Percentiles rank a stretch among this genome's conserved stretches.
These are phyloP conservation scores for Phengaris arion DNA, from an alignment of 2,888 invertebrate species.

Conservation along the genomic window DNA sequence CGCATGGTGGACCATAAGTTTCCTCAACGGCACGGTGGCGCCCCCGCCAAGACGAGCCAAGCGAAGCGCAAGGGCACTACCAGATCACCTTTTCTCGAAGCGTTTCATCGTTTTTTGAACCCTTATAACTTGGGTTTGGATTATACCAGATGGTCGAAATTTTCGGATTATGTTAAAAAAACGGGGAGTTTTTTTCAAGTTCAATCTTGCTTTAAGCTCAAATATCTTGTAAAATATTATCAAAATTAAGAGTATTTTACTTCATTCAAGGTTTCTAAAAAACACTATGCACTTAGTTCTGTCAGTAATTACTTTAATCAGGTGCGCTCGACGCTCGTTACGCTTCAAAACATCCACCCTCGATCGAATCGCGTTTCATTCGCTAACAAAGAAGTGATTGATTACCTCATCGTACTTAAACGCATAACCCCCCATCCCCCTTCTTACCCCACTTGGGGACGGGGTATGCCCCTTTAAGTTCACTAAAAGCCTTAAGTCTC, in stretches of 20 bases:
- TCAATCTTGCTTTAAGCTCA: background rate
- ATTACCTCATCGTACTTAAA: constrained; percentile 3
- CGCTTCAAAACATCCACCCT: background rate
- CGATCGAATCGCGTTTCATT: background rate
- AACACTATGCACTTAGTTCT: background rate
- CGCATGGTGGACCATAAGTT: too few relatives aligned
- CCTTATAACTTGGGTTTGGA: too few relatives aligned
- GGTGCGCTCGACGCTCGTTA: background rate
- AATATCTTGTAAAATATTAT: background rate
- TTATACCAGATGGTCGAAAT: too few relatives aligned
- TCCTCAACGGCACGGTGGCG: too few relatives aligned
- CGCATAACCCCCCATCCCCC: background rate
- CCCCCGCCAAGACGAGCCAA: too few relatives aligned
- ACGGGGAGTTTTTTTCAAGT: too few relatives aligned
- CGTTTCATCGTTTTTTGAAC: too few relatives aligned
- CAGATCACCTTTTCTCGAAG: too few relatives aligned
- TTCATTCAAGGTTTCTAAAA: background rate
- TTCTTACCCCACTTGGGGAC: background rate
- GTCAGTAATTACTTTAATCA: background rate
- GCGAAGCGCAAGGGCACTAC: too few relatives aligned
- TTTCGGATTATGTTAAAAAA: too few relatives aligned
- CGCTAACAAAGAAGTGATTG: constrained; percentile 11
- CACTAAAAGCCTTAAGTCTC: constrained; percentile 13
- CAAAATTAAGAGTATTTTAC: background rate
- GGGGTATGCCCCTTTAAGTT: background rate